Percentiles rank a stretch among this genome's conserved stretches.
Evolutionary conservation across 2,888 invertebrate genomes (phyloP).

Genomic region (Nesidiocoris tenuis): DNA sequence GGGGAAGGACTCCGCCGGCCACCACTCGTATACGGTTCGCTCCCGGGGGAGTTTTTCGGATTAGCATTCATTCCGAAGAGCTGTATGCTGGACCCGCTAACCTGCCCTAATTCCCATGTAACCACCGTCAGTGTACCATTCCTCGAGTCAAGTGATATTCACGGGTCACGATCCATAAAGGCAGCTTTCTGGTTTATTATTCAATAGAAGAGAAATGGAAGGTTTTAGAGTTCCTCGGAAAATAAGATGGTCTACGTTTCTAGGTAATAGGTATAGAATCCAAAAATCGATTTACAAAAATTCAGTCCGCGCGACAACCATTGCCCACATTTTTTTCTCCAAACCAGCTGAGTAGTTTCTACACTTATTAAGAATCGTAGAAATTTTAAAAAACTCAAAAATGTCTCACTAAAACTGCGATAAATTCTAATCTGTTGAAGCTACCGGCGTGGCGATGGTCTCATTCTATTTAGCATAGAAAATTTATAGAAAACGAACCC

Average conservation of each 20-base stretch:
- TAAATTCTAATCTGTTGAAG: background rate
- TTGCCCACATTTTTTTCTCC: no score
- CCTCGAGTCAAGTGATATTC: background rate
- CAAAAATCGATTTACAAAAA: no score
- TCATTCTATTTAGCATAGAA: background rate
- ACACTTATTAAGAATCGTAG: no score
- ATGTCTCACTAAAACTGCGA: background rate
- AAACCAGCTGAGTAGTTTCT: no score
- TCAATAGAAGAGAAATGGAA: no score
- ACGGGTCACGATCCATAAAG: background rate
- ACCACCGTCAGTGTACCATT: background rate
- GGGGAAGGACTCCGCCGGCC: background rate
- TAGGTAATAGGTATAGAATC: no score
- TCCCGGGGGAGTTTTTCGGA: background rate
- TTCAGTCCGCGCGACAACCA: no score
- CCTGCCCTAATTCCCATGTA: background rate
- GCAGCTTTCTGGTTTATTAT: background rate
- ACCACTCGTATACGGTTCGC: background rate
- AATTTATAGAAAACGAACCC: no score
- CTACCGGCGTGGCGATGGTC: background rate
- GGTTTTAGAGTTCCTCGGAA: no score
- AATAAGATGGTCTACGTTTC: no score
- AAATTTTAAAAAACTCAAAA: no score
- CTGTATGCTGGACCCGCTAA: background rate
- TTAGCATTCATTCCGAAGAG: background rate